phyloP scores from a whole-genome alignment of 2,797 vertebrate genomes.

The Caiman crocodilus region DNA sequence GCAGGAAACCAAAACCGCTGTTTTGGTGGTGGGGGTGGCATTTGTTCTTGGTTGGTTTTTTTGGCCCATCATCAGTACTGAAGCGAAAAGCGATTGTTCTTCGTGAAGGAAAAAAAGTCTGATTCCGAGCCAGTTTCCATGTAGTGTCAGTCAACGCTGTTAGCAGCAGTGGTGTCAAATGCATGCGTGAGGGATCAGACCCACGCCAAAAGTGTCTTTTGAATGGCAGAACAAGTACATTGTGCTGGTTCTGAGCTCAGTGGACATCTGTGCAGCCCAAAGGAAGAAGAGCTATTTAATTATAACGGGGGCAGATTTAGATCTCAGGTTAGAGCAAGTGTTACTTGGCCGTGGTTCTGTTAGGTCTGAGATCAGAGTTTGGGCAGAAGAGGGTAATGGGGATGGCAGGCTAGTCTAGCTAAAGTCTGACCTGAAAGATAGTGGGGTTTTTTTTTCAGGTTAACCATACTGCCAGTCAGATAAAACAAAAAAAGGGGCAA shows the following conservation, averaged over 20 bases:
- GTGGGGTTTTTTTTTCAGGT: not conserved
- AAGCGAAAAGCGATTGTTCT: not conserved
- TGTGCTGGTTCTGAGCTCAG: constrained; percentile 1
- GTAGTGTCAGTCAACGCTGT: not conserved
- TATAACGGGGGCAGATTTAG: not conserved
- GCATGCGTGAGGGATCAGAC: not conserved
- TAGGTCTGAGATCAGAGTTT: constrained; percentile 8
- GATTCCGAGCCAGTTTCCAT: not conserved
- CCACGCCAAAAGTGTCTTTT: not conserved
- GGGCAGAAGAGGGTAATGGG: not conserved
- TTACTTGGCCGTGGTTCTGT: not conserved
- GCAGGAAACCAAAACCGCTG: no score
- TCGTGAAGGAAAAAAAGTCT: not conserved
- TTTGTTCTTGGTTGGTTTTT: not conserved
- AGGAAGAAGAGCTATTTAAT: not conserved
- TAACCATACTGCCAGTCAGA: not conserved
- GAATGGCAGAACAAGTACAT: not conserved
- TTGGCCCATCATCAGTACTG: not conserved
- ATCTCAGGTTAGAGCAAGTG: not conserved
- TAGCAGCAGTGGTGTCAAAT: not conserved
- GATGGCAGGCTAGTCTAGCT: not conserved
- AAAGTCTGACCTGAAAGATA: no score
- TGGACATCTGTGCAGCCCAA: not conserved
- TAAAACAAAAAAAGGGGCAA: not conserved
- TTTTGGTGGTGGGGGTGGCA: accelerated